Evolutionary conservation across 2,888 invertebrate species (phyloP).

Genomic region (Lottia gigantea): DNA sequence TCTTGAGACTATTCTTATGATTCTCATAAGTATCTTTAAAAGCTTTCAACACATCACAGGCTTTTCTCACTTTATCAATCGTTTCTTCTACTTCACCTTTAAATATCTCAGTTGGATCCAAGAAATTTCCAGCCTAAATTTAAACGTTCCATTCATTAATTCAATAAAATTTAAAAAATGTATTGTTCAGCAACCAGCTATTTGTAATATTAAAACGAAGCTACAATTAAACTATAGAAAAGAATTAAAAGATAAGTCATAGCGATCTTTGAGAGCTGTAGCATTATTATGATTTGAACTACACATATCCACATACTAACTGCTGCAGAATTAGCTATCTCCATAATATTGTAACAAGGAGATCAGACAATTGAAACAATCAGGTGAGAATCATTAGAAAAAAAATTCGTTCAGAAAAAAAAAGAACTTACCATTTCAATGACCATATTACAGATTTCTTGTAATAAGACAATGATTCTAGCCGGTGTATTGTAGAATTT

Average conservation of each 20-base stretch:
- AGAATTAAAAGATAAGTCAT: not conserved
- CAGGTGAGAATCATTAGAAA: too few relatives aligned
- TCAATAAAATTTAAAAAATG: not conserved
- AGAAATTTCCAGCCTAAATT: constrained; percentile 82
- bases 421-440: constrained; percentile 79
- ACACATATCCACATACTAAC: not conserved
- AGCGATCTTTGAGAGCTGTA: not conserved
- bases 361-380: too few relatives aligned
- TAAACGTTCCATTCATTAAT: constrained; percentile 12
- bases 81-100: constrained; percentile 96
- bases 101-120: constrained; percentile 91
- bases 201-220: not conserved
- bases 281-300: not conserved
- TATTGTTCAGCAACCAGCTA: not conserved
- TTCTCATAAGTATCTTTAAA: constrained; percentile 65
- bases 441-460: constrained; percentile 89
- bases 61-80: constrained; percentile 78
- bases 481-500: constrained; percentile 87
- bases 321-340: not conserved
- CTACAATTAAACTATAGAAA: not conserved
- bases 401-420: not conserved
- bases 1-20: constrained; percentile 63
- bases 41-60: constrained; percentile 55
- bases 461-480: constrained; percentile 87
- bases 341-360: too few relatives aligned